These are phyloP conservation scores for Chanos chanos DNA, from an alignment of 2,797 vertebrate genomes.

Conservation along the genomic window DNA sequence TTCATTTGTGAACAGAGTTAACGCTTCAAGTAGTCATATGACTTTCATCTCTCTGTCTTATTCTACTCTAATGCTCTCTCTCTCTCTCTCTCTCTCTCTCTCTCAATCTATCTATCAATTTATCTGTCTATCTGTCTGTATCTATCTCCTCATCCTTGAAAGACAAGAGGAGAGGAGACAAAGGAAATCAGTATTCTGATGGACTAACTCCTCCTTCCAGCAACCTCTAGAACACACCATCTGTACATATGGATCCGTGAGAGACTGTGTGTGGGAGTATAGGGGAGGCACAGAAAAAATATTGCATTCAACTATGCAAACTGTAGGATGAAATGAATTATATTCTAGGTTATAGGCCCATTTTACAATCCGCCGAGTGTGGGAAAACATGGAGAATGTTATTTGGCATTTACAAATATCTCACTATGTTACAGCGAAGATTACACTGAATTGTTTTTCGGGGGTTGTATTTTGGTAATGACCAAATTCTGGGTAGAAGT, in stretches of 20 bases:
- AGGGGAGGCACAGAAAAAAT: slow-evolving; percentile 10
- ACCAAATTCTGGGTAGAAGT: too few species aligned
- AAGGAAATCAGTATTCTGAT: slow-evolving; percentile 36
- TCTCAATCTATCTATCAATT: neutral
- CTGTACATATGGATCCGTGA: slow-evolving; percentile 26
- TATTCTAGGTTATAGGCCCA: too few species aligned
- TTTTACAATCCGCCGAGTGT: too few species aligned
- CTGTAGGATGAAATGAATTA: slow-evolving; percentile 8
- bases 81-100: neutral
- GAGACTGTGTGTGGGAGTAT: slow-evolving; percentile 25
- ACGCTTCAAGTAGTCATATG: neutral
- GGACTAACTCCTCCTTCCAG: slow-evolving; percentile 20
- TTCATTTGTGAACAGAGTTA: slow-evolving; percentile 1
- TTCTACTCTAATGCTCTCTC: neutral
- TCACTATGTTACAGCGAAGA: too few species aligned
- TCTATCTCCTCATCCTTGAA: neutral
- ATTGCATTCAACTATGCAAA: slow-evolving; percentile 26
- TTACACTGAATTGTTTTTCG: too few species aligned
- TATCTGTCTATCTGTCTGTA: slow-evolving; percentile 9
- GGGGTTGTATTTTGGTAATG: too few species aligned
- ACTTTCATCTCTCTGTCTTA: neutral
- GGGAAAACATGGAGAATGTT: too few species aligned
- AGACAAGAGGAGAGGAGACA: neutral
- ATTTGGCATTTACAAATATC: too few species aligned
- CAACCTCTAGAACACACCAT: slow-evolving; percentile 33